Conservation (phyloP, 2,113 vertebrate genomes). For the Hippocampus zosterae region DNA sequence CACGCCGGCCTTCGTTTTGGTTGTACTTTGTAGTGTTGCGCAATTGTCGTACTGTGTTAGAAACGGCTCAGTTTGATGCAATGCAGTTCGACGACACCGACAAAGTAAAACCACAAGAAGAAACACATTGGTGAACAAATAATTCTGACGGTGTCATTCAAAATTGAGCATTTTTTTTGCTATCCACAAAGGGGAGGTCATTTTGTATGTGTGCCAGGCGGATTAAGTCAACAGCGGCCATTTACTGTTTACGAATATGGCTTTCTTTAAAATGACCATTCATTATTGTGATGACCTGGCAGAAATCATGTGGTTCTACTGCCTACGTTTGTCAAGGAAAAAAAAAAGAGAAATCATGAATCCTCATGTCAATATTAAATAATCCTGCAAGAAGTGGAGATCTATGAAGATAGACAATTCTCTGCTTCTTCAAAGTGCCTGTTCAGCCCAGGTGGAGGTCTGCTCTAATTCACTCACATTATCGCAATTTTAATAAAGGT, state of each 20-base stretch:
- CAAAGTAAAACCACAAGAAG: too few relatives aligned
- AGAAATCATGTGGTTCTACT: neutral
- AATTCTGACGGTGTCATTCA: too few relatives aligned
- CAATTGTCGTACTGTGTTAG: too few relatives aligned
- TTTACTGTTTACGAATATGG: too few relatives aligned
- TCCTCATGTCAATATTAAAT: neutral
- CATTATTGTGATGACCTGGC: neutral
- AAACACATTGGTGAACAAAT: too few relatives aligned
- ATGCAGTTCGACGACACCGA: too few relatives aligned
- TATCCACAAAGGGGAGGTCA: too few relatives aligned
- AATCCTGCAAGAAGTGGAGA: too few relatives aligned
- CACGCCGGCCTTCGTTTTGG: neutral
- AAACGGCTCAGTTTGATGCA: too few relatives aligned
- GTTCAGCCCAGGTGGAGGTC: neutral
- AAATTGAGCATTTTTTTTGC: too few relatives aligned
- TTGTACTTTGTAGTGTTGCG: neutral
- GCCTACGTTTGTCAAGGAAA: neutral
- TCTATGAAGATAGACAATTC: neutral
- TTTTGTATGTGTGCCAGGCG: too few relatives aligned
- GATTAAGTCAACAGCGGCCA: too few relatives aligned
- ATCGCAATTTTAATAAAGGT: neutral
- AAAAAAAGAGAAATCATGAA: neutral
- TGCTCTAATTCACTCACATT: neutral
- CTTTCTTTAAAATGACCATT: neutral
- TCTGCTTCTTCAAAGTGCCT: neutral